Evolutionary conservation across 2,888 invertebrate genomes (phyloP), one percentile per base, ranked within the genome.

Genomic region (Cremastinae sp.): DNA sequence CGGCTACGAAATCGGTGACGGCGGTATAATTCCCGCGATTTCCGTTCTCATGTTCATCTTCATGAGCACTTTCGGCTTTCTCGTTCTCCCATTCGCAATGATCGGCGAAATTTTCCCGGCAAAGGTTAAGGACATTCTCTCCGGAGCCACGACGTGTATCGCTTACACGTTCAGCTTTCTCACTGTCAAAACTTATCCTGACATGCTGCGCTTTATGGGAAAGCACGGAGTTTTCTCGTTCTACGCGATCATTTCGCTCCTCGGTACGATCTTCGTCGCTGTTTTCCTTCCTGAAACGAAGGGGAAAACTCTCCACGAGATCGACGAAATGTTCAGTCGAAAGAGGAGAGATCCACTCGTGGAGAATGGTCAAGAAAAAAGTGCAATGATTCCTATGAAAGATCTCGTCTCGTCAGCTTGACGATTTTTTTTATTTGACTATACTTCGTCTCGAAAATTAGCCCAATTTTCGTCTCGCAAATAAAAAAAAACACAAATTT

Each of bases 21-120:
- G 79, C 0, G 84, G 87, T 0, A 0, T 90, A 62, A 79, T 92
- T 0, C 92, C 92, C 0, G 84, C 91, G 0, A 45, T 90, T 0
- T 85, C 91, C 10, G 82, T 93, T 2, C 81, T 92, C 7, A 78
- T 89, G 49, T 92, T 91, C 79, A 91, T 92, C 71, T 90, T 92
- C 70, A 88, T 90, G 14, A 91, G 91, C 69, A 91, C 92, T 0
- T 72, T 92, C 0, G 93, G 92, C 0, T 92, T 92, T 78, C 84
- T 92, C n/a, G 91, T 91, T 0, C 80, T 93, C 2, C 93, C 93
- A 0, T 93, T 92, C 82, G 92, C 92, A 0, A 90, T 93, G 91
- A 84, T 92, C 0, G 92, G 92, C 0, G 92, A 93, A 80, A 88
- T 92, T 4, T 92, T 91, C 78, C 92, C 92, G 0, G 80, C 90